A percentile compares a stretch with the other conserved stretches of the same genome.
Conservation (phyloP, 2,113 vertebrate species). For the Microcebus jonahi region DNA sequence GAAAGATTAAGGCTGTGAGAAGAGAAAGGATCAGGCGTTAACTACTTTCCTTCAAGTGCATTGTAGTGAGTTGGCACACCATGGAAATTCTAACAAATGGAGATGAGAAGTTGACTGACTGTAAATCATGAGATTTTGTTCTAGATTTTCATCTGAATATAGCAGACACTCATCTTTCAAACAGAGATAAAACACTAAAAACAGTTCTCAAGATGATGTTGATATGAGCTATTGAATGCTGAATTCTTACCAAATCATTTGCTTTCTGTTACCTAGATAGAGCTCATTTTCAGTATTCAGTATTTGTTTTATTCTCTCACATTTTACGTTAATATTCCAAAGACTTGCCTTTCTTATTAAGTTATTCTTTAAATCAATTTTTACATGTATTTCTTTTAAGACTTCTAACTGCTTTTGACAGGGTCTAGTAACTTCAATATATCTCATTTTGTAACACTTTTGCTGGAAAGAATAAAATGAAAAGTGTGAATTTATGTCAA, state of each 20-base stretch:
- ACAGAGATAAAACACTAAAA: neutral
- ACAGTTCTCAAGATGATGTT: neutral
- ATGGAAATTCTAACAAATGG: neutral
- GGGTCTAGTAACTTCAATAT: neutral
- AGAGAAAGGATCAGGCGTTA: neutral
- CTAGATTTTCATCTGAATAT: neutral
- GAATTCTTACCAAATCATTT: neutral
- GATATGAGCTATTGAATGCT: neutral
- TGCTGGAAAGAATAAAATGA: conserved; percentile 24
- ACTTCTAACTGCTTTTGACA: neutral
- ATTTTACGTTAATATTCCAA: neutral
- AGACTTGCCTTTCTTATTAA: neutral
- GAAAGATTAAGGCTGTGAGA: neutral
- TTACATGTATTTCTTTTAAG: neutral
- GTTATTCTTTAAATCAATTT: conserved; percentile 15
- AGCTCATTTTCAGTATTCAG: neutral
- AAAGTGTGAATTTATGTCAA: conserved; percentile 22
- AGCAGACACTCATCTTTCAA: neutral
- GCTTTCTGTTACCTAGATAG: neutral
- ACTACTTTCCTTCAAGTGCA: neutral
- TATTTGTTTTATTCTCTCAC: neutral
- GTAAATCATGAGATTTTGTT: neutral
- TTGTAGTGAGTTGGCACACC: neutral
- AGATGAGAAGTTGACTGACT: conserved; percentile 1
- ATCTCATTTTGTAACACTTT: conserved; percentile 35